These are phyloP conservation scores for Laupala kohalensis DNA, from an alignment of 1,140 invertebrate genomes.

Conservation along the genomic window DNA sequence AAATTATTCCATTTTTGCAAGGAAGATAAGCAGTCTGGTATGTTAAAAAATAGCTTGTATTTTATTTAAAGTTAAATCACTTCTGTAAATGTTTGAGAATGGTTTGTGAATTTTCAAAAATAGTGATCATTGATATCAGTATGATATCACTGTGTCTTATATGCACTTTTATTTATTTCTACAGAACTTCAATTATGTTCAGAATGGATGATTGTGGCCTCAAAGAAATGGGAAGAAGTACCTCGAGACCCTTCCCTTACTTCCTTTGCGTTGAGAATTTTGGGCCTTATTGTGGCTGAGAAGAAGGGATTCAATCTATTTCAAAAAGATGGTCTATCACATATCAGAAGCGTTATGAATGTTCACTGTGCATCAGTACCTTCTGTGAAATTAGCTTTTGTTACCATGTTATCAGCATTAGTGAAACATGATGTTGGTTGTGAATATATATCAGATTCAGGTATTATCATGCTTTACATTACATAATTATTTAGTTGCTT, in stretches of 20 bases:
- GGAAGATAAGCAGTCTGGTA: background rate
- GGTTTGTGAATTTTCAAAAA: too few species aligned
- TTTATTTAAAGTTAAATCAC: too few species aligned
- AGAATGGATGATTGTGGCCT: slow-evolving; percentile 7
- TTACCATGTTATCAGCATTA: slow-evolving; percentile 7
- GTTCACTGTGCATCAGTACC: background rate
- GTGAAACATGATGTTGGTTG: slow-evolving; percentile 10
- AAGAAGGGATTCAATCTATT: slow-evolving; percentile 6
- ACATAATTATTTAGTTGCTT: too few species aligned
- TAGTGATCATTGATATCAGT: too few species aligned
- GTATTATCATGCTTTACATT: too few species aligned
- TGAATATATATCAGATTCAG: slow-evolving; percentile 3
- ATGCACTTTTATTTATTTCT: background rate
- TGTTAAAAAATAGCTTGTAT: too few species aligned
- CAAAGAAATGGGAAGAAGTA: slow-evolving; percentile 32
- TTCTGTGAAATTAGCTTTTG: slow-evolving; percentile 9
- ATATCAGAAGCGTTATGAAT: background rate
- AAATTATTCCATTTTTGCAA: background rate
- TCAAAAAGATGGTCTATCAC: background rate
- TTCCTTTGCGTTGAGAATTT: slow-evolving; percentile 33
- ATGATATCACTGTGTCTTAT: background rate
- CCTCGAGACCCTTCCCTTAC: slow-evolving; percentile 30
- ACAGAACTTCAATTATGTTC: slow-evolving; percentile 8
- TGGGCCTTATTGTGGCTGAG: slow-evolving; percentile 28
- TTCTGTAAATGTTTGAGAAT: too few species aligned